A percentile compares a stretch with the other conserved stretches of the same genome.
Conservation (phyloP, 2,888 invertebrate genomes). For the Cacoxenus indagator region DNA sequence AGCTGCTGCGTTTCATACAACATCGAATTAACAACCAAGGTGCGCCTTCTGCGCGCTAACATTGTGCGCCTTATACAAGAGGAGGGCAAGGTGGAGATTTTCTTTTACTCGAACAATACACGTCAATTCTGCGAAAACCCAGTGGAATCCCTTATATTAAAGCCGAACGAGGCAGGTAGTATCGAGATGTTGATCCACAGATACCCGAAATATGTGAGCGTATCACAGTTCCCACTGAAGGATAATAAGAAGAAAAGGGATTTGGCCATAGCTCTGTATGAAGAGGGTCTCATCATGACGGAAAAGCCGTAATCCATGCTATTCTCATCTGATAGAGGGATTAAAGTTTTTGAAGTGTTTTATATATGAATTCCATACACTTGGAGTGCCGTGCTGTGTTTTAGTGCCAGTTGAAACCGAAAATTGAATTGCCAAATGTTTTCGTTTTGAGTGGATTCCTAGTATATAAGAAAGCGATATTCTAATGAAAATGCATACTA, state of each 20-base stretch:
- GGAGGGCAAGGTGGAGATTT: constrained; percentile 74
- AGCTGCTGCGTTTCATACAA: constrained; percentile 56
- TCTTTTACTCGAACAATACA: constrained; percentile 88
- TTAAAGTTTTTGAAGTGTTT: background rate
- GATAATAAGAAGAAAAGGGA: constrained; percentile 77
- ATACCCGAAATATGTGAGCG: constrained; percentile 83
- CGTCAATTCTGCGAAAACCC: constrained; percentile 88
- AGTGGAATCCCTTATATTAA: constrained; percentile 82
- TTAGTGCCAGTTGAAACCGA: too few species aligned
- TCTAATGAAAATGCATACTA: too few species aligned
- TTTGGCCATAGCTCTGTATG: constrained; percentile 83
- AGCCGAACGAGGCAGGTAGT: constrained; percentile 77
- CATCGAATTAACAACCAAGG: constrained; percentile 72
- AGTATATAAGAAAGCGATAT: too few species aligned
- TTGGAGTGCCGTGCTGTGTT: too few species aligned
- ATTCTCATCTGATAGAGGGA: background rate
- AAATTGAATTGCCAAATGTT: background rate
- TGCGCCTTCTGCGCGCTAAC: constrained; percentile 75
- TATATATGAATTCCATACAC: too few species aligned
- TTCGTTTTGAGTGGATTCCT: background rate
- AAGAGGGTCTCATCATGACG: constrained; percentile 84
- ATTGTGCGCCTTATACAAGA: constrained; percentile 77
- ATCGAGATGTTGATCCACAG: constrained; percentile 79
- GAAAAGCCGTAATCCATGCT: constrained; percentile 50
- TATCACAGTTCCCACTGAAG: constrained; percentile 80